Evolutionary conservation across 2,888 invertebrate genomes (phyloP).

Genomic region (Andrena minutula): DNA sequence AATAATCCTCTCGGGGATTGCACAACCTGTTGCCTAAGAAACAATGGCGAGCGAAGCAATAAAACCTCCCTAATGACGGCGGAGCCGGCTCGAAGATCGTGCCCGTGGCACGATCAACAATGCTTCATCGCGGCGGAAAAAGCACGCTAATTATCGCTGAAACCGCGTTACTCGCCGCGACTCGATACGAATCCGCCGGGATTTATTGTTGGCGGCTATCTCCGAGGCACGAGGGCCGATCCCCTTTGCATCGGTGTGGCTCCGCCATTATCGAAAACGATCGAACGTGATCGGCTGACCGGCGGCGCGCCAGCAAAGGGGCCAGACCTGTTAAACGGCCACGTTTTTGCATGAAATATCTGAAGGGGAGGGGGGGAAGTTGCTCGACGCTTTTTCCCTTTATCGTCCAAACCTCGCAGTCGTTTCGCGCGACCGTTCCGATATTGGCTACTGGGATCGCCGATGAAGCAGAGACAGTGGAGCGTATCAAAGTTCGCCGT

Average conservation of each 20-base stretch:
- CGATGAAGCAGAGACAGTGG: background rate
- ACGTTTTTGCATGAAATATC: conserved; percentile 16
- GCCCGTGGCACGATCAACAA: conserved; percentile 32
- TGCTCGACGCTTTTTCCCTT: background rate
- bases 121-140: conserved; percentile 52
- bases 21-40: conserved; percentile 53
- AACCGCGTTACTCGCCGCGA: conserved; percentile 32
- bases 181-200: conserved; percentile 33
- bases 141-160: conserved; percentile 65
- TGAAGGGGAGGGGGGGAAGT: background rate
- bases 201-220: conserved; percentile 61
- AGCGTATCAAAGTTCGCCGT: background rate
- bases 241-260: conserved; percentile 37
- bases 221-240: conserved; percentile 39
- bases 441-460: background rate
- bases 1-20: conserved; percentile 52
- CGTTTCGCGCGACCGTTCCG: background rate
- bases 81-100: conserved; percentile 38
- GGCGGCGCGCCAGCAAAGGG: conserved; percentile 49
- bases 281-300: conserved; percentile 67
- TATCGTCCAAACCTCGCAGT: background rate
- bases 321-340: conserved; percentile 40
- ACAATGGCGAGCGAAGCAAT: conserved; percentile 58
- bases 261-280: conserved; percentile 63
- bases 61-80: conserved; percentile 49